Evolutionary conservation across 2,888 invertebrate genomes (phyloP).

Genomic region (Petrolisthes cinctipes): DNA sequence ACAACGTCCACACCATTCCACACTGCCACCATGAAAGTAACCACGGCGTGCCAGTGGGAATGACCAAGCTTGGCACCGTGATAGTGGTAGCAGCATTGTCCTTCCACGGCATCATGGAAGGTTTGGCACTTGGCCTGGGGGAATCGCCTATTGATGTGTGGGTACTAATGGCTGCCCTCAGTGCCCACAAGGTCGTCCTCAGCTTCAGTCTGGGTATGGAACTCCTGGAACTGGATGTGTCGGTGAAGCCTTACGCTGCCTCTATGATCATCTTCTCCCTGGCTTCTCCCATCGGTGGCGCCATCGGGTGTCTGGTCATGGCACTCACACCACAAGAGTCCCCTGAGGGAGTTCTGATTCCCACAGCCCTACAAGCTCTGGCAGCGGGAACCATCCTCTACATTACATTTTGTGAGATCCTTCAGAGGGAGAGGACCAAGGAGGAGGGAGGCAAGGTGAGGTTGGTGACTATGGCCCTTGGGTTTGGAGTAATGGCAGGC

Average conservation of each 20-base stretch:
- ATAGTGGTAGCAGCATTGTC: constrained; percentile 86
- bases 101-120: constrained; percentile 88
- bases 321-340: constrained; percentile 67
- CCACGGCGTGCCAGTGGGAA: neutral
- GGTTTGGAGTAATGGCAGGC: constrained; percentile 59
- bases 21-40: constrained; percentile 11
- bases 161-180: constrained; percentile 87
- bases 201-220: constrained; percentile 91
- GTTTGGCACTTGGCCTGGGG: constrained; percentile 84
- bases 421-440: constrained; percentile 63
- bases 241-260: constrained; percentile 70
- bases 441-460: constrained; percentile 25
- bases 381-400: constrained; percentile 94
- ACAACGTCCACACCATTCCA: constrained; percentile 24
- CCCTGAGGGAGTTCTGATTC: constrained; percentile 60
- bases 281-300: constrained; percentile 79
- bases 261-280: constrained; percentile 77
- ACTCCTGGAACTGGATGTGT: constrained; percentile 77
- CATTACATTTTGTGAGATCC: constrained; percentile 90
- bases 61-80: constrained; percentile 68
- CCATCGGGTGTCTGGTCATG: constrained; percentile 75
- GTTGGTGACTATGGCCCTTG: constrained; percentile 54
- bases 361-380: constrained; percentile 77
- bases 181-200: constrained; percentile 87
- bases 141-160: constrained; percentile 78